These are phyloP conservation scores for Himalopsyche tibetana DNA, from an alignment of 2,888 invertebrate genomes.

Conservation along the genomic window DNA sequence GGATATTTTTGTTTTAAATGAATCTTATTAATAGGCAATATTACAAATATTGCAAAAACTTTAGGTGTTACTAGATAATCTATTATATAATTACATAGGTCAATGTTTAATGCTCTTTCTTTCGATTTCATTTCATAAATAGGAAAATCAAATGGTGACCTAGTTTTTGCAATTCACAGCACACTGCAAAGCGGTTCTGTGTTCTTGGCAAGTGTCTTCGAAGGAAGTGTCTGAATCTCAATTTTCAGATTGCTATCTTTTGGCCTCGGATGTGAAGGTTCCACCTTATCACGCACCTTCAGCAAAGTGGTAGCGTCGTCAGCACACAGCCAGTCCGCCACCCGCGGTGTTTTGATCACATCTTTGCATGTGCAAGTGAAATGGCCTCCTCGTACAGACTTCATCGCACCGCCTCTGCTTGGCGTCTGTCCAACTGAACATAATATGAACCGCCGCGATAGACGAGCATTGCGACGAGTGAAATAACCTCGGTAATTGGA, in stretches of 20 bases:
- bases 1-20: no score
- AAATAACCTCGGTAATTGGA: not conserved
- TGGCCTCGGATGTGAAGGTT: slow-evolving; percentile 53
- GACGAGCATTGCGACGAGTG: not conserved
- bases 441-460: not conserved
- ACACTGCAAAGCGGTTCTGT: no score
- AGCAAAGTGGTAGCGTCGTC: not conserved
- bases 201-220: no score
- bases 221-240: not conserved
- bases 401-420: not conserved
- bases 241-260: slow-evolving; percentile 45
- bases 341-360: not conserved
- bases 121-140: no score
- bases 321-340: not conserved
- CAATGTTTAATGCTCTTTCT: no score
- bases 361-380: not conserved
- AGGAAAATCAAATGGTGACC: no score
- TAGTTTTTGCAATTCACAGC: no score
- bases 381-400: not conserved
- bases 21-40: no score
- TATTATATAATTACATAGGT: no score
- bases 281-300: slow-evolving; percentile 55
- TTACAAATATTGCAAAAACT: no score
- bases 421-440: slow-evolving; percentile 2
- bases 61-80: no score